Percentiles rank a stretch among this genome's conserved stretches.
Conservation (phyloP, 2,113 vertebrate species). For the Notarius quadriscutis region DNA sequence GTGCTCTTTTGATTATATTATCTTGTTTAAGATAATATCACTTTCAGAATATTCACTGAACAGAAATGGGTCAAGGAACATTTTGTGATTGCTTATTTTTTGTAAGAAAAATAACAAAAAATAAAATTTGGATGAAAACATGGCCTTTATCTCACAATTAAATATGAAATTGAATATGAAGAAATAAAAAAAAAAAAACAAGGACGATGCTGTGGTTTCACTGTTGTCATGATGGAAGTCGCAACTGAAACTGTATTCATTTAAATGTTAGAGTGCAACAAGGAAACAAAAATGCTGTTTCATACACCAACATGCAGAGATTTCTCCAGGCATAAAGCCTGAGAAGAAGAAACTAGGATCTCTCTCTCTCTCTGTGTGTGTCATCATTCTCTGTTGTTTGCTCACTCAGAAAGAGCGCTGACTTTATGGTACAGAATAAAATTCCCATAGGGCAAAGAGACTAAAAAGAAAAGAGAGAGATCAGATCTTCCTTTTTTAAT, state of each 20-base stretch:
- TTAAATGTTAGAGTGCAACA: slow-evolving; percentile 32
- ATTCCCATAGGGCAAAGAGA: slow-evolving; percentile 54
- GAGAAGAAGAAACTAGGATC: neutral
- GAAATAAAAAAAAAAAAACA: neutral
- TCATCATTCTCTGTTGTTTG: slow-evolving; percentile 64
- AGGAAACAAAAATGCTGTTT: slow-evolving; percentile 19
- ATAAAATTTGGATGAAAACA: neutral
- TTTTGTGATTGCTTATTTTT: neutral
- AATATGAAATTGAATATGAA: too few species aligned
- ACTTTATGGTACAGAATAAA: slow-evolving; percentile 67
- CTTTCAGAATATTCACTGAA: too few species aligned
- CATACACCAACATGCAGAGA: slow-evolving; percentile 14
- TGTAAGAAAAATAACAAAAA: neutral
- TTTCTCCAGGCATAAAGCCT: slow-evolving; percentile 16
- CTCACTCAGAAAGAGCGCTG: slow-evolving; percentile 65
- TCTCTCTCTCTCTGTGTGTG: slow-evolving; percentile 55
- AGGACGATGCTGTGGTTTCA: neutral
- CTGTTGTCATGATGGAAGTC: neutral
- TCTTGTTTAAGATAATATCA: neutral
- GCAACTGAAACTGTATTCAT: neutral
- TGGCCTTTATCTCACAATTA: neutral
- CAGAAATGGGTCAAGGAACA: too few species aligned
- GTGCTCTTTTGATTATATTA: neutral
- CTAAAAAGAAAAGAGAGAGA: slow-evolving; percentile 53
- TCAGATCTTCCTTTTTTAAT: slow-evolving; percentile 56